These are phyloP conservation scores for Carettochelys insculpta DNA, from an alignment of 2,113 vertebrate species.

Conservation along the genomic window DNA sequence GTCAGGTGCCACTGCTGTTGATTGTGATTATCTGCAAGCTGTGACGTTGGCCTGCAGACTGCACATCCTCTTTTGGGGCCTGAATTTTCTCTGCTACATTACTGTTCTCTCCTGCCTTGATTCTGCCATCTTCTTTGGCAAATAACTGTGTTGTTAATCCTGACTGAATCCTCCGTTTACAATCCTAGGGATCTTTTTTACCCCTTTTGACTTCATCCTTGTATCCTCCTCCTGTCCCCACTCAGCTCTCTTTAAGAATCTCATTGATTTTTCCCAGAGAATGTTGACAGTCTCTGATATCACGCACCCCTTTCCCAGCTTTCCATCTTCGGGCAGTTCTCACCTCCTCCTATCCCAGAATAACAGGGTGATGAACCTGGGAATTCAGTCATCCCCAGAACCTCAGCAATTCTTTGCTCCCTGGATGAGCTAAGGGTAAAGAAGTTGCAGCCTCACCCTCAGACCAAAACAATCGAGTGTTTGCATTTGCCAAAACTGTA, in stretches of 20 bases:
- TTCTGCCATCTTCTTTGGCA: not conserved
- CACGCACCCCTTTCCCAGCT: not conserved
- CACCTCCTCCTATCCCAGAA: not conserved
- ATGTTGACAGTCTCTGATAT: not conserved
- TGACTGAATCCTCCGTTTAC: not conserved
- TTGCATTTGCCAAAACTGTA: not conserved
- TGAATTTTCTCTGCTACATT: not conserved
- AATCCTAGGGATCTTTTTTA: not conserved
- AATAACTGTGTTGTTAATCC: not conserved
- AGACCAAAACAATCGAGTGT: not conserved
- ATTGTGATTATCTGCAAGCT: not conserved
- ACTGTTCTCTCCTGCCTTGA: not conserved
- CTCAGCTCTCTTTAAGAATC: not conserved
- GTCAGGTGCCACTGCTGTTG: no score
- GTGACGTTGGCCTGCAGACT: not conserved
- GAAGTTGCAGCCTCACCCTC: not conserved
- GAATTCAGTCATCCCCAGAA: not conserved
- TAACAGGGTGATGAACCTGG: not conserved
- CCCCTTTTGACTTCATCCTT: not conserved
- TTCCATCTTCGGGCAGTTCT: not conserved
- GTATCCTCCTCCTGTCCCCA: not conserved
- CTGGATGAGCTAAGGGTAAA: not conserved
- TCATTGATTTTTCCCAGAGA: not conserved
- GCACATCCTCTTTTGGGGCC: not conserved
- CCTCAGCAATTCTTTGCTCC: no score